Evolutionary conservation across 2,888 invertebrate genomes (phyloP), one percentile per base, ranked within the genome.

Genomic region (Pogonocherus hispidulus): DNA sequence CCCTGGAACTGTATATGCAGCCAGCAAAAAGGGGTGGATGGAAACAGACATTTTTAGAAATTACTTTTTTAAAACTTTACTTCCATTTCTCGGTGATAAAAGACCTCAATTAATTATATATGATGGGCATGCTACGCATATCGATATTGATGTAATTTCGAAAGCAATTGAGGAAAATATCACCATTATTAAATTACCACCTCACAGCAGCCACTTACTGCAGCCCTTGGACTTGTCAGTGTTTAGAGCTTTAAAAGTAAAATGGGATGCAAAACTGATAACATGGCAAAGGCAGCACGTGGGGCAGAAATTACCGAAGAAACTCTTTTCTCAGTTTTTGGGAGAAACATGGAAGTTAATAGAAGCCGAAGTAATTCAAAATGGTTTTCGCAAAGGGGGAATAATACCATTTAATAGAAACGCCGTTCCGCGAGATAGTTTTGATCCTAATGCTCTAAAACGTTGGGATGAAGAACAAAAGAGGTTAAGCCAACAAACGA

Each of bases 11-110:
- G 49, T 81, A 0, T 74, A 76, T 69, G 65, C 72, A 8, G 81
- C 82, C 0, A 81, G 79, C 55, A 68, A 18, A 20, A 78, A 73
- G n/a, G 82, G 83, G 11, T 77, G 75, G 75, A 79, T 76, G 76
- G 75, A 79, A 54, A 19, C 69, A 18, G 46, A 16, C 1, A 46
- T 66, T n/a, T n/a, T n/a, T n/a, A n/a, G n/a, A n/a, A n/a, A n/a
- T n/a, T n/a, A n/a, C n/a, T n/a, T n/a, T n/a, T n/a, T n/a, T n/a
- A n/a, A n/a, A n/a, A n/a, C n/a, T n/a, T n/a, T n/a, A n/a, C n/a
- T 69, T 18, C 54, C 60, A 41, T 41, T 44, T 46, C 47, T 63
- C 32, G 55, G 59, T 62, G 22, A 44, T 49, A 68, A 59, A 59
- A 57, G 55, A 51, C 60, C 60, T 60, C 66, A 68, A 55, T 46